Evolutionary conservation across 2,888 invertebrate genomes (phyloP).

Genomic region (Calameuta pallipes): DNA sequence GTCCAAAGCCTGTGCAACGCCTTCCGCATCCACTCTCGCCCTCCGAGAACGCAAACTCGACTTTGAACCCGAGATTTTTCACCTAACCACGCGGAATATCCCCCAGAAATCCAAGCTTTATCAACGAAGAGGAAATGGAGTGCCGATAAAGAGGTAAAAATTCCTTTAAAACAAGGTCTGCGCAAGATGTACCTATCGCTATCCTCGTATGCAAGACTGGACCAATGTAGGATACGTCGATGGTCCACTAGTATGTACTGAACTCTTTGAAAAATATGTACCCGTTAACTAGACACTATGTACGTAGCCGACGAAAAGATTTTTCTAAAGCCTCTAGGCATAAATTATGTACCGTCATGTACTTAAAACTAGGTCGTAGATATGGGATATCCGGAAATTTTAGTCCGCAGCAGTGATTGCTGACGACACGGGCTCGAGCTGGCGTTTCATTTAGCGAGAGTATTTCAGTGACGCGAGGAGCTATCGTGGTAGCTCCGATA

Average conservation of each 20-base stretch:
- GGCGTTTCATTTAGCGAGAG: background rate
- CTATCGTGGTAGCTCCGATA: background rate
- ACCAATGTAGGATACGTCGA: background rate
- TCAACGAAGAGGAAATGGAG: background rate
- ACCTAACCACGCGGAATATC: background rate
- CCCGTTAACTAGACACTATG: background rate
- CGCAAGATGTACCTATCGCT: background rate
- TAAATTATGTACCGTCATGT: background rate
- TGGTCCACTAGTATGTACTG: background rate
- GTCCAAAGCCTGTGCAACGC: slow-evolving; percentile 1
- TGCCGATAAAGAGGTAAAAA: background rate
- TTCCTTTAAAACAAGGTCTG: background rate
- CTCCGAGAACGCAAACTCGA: background rate
- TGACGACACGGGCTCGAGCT: slow-evolving; percentile 28
- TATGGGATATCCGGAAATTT: slow-evolving; percentile 16
- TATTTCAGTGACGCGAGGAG: background rate
- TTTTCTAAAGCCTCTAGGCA: background rate
- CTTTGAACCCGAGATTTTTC: slow-evolving; percentile 1
- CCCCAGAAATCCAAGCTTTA: background rate
- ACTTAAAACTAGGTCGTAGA: background rate
- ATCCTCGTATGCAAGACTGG: background rate
- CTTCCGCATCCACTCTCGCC: background rate
- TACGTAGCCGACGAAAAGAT: background rate
- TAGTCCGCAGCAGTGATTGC: slow-evolving; percentile 47
- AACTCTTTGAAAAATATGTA: background rate